Conservation (phyloP, 1,140 invertebrate genomes). For the Nixonia krombeini region DNA sequence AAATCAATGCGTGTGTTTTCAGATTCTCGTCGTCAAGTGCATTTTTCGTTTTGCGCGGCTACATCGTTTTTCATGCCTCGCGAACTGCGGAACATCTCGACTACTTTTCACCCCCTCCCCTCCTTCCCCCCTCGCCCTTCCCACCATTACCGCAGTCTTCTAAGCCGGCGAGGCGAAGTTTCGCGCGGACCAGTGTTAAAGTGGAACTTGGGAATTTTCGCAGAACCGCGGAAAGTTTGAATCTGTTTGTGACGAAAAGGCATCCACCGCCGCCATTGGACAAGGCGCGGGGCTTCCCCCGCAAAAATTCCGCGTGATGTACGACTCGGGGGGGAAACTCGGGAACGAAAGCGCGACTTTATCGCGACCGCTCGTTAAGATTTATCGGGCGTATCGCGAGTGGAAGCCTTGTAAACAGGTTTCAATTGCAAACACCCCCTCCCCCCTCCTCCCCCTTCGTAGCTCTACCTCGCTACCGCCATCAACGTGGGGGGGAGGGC, state of each 20-base stretch:
- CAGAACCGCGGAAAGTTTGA: constrained; percentile 39
- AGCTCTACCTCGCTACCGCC: too few species aligned
- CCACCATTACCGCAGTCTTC: constrained; percentile 6
- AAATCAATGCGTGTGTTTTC: constrained; percentile 40
- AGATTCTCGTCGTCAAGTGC: constrained; percentile 7
- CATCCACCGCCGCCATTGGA: constrained; percentile 14
- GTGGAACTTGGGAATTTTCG: constrained; percentile 34
- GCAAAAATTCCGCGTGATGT: constrained; percentile 15
- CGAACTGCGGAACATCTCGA: constrained; percentile 8
- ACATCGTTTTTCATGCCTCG: constrained; percentile 25
- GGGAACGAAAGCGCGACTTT: too few species aligned
- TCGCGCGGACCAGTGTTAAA: constrained; percentile 22
- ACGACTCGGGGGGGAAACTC: constrained; percentile 30
- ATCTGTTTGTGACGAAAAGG: constrained; percentile 38
- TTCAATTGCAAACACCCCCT: too few species aligned
- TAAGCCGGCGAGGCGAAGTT: constrained; percentile 20
- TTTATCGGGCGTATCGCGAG: too few species aligned
- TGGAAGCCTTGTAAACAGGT: too few species aligned
- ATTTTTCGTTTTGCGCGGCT: constrained; percentile 24
- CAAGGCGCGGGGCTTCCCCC: constrained; percentile 18
- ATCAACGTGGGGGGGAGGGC: too few species aligned
- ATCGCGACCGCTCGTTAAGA: too few species aligned
- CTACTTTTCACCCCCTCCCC: constrained; percentile 8
- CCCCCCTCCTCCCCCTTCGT: too few species aligned
- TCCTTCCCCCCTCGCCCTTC: constrained; percentile 5